phyloP scores from a whole-genome alignment of 2,113 vertebrate species.

The Caracal caracal region DNA sequence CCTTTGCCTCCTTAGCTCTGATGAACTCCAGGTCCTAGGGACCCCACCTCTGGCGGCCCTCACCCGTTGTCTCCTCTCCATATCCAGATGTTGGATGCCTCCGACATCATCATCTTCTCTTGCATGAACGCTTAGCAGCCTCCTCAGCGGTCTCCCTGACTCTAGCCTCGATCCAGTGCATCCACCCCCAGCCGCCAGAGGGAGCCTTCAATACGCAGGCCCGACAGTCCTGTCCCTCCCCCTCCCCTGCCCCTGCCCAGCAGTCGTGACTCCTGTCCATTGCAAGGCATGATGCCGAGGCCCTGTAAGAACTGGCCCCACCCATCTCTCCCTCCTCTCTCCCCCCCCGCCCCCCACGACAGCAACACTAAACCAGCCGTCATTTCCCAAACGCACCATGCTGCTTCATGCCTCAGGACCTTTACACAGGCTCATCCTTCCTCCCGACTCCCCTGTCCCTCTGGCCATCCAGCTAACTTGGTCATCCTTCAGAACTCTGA shows the following conservation, averaged over 20 bases:
- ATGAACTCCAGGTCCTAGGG: background rate
- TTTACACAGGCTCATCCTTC: background rate
- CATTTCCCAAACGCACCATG: background rate
- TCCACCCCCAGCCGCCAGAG: background rate
- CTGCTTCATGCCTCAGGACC: background rate
- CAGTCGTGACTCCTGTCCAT: fast-evolving
- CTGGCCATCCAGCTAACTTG: background rate
- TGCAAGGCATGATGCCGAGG: background rate
- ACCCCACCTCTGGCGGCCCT: background rate
- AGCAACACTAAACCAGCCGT: background rate
- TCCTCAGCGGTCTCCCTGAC: background rate
- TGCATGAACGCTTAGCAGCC: background rate
- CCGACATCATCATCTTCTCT: background rate
- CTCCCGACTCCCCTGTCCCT: background rate
- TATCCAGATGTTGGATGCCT: background rate
- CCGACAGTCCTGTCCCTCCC: background rate
- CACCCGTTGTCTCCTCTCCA: background rate
- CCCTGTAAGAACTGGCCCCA: background rate
- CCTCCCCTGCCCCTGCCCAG: background rate
- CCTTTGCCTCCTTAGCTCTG: background rate
- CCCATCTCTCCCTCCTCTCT: background rate
- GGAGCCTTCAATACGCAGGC: background rate
- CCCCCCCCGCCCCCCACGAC: background rate
- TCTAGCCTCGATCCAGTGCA: background rate
- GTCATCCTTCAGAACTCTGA: background rate